Conservation (phyloP, 2,797 vertebrate species). For the Melanotaenia maccullochi region DNA sequence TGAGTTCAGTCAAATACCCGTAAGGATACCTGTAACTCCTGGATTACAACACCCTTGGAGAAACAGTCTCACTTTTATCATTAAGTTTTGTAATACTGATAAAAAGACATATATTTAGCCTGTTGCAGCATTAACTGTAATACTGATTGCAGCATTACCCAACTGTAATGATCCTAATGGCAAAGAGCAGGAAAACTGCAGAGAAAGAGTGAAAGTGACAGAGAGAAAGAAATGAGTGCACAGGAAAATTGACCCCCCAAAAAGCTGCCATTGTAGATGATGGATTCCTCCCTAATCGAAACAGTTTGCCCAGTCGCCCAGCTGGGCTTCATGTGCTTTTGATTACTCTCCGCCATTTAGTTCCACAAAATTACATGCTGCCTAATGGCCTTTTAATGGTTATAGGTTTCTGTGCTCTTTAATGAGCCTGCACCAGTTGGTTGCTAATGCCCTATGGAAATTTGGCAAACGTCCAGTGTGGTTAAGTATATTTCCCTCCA, state of each 20-base stretch:
- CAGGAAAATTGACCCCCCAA: constrained; percentile 90
- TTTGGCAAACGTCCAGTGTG: constrained; percentile 90
- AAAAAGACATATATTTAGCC: background rate
- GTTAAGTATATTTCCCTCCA: constrained; percentile 82
- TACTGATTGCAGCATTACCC: constrained; percentile 18
- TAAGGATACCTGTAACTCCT: background rate
- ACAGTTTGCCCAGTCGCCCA: constrained; percentile 97
- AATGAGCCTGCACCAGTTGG: constrained; percentile 99
- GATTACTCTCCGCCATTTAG: constrained; percentile 99
- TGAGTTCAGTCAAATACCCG: background rate
- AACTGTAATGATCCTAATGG: constrained; percentile 47
- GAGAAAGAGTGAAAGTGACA: constrained; percentile 75
- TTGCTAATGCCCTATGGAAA: constrained; percentile 98
- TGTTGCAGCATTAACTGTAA: constrained; percentile 25
- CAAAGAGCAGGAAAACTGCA: constrained; percentile 48
- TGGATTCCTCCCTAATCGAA: constrained; percentile 97
- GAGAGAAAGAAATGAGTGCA: constrained; percentile 72
- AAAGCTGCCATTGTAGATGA: constrained; percentile 94
- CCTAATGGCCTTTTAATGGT: constrained; percentile 99
- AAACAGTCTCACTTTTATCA: constrained; percentile 8
- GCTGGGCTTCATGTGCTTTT: constrained; percentile 99
- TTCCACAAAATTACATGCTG: constrained; percentile 99
- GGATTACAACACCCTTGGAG: background rate
- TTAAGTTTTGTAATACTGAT: constrained; percentile 13
- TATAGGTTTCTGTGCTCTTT: constrained; percentile 97